Base-by-base conservation (phyloP, 1,140 invertebrate species). In the Tetragnatha versicolor region DNA sequence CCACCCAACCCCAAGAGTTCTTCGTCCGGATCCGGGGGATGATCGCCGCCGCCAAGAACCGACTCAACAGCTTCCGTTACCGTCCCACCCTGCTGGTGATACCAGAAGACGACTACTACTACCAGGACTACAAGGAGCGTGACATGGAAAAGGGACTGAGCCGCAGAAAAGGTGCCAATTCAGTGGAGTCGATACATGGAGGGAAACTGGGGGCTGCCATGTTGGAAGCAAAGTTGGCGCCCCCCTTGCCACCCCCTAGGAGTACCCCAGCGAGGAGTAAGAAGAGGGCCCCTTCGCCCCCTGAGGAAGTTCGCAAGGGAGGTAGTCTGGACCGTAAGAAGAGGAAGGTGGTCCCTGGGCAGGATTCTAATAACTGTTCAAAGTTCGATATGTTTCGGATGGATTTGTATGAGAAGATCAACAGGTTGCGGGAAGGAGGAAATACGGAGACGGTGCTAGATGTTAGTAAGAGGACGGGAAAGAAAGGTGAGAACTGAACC, bases 21-120 rank as follows among this genome's bases (percentile, higher is more conserved):
- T 86, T 95, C 20, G 88, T 90, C 0, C 94, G 94, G 87, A 94
- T 96, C 69, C 89, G 93, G 73, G 93, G 95, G 88, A 93, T 95
- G 7, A 95, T 96, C 79, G 88, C 92, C 20, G 91, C 94, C 45
- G 93, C 93, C 2, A 94, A 94, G 84, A 91, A 93, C 81, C 94
- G 94, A 86, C 94, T 96, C 90, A 89, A 89, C 37, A 87, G 90
- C 0, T 94, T 94, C 86, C 88, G 90, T 53, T 96, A 93, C 83
- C 88, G 91, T 66, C 94, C 94, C 14, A 91, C 90, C 66, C 86
- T 96, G 1, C 88, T 90, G 69, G 89, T 91, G 72, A 96, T 96
- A 82, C 92, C 92, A 2, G 94, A 96, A 87, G 93, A 94, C 85
- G 90, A 90, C 47, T 81, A 81, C 29, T 81, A 79, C 70, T 79